phyloP scores from a whole-genome alignment of 2,797 vertebrate genomes.

The Tympanoctomys barrerae region DNA sequence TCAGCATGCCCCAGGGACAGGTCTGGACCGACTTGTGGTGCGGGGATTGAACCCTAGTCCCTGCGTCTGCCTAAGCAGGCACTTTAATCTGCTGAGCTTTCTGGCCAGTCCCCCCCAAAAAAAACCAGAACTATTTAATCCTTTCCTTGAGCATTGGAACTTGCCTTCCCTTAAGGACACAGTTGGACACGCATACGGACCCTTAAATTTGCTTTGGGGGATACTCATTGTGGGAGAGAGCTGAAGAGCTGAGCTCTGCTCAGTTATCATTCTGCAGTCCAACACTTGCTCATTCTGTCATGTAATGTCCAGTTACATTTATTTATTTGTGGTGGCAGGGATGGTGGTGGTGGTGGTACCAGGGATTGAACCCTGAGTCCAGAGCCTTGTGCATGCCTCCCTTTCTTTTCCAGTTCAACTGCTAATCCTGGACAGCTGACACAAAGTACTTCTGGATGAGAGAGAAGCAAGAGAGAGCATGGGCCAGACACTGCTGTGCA shows the following conservation, averaged over 20 bases:
- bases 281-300: slow-evolving; percentile 67
- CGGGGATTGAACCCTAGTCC: too few species aligned
- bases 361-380: not conserved
- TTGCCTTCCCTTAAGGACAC: slow-evolving; percentile 62
- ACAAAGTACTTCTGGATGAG: slow-evolving; percentile 96
- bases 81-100: too few species aligned
- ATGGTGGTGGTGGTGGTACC: not conserved
- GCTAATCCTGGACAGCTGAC: slow-evolving; percentile 96
- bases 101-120: too few species aligned
- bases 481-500: slow-evolving; percentile 98
- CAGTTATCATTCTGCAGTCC: not conserved
- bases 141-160: slow-evolving; percentile 85
- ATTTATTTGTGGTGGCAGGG: too few species aligned
- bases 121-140: slow-evolving; percentile 90
- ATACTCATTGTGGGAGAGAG: too few species aligned
- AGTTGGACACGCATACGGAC: not conserved
- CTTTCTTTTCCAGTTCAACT: slow-evolving; percentile 89
- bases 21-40: too few species aligned
- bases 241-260: not conserved
- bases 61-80: too few species aligned
- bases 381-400: not conserved
- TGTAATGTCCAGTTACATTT: slow-evolving; percentile 68
- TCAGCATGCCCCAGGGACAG: too few species aligned
- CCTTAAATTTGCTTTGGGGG: too few species aligned
- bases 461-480: slow-evolving; percentile 95